Evolutionary conservation across 2,113 vertebrate species (phyloP).

Genomic region (Phyllostomus hastatus): DNA sequence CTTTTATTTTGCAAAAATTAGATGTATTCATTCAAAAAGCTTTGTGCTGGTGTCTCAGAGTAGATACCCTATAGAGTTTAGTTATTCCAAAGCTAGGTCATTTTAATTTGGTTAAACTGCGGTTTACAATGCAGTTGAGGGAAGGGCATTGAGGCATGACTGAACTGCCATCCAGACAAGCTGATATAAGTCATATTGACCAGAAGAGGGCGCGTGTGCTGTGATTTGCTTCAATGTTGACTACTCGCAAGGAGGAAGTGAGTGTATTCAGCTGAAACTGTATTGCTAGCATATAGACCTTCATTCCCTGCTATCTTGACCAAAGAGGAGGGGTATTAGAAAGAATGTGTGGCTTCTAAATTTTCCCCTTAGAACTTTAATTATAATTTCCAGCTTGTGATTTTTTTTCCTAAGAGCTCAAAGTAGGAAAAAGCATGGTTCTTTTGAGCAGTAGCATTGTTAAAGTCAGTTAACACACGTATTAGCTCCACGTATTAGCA

Average conservation of each 20-base stretch:
- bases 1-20: constrained; percentile 1
- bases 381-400: neutral
- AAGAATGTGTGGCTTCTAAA: neutral
- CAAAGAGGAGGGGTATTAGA: neutral
- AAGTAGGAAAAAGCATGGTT: neutral
- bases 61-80: neutral
- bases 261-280: neutral
- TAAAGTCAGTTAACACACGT: neutral
- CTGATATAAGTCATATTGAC: neutral
- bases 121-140: neutral
- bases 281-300: neutral
- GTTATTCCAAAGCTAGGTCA: neutral
- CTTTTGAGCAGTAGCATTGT: neutral
- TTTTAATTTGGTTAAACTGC: neutral
- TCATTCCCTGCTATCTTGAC: neutral
- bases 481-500: neutral
- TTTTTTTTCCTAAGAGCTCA: neutral
- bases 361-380: neutral
- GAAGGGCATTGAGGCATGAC: neutral
- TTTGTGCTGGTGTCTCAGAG: neutral
- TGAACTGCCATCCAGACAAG: neutral
- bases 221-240: neutral
- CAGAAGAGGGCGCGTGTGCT: neutral
- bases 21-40: neutral
- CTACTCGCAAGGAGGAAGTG: neutral